Conservation (phyloP, 2,797 vertebrate genomes). For the Diceros bicornis region DNA sequence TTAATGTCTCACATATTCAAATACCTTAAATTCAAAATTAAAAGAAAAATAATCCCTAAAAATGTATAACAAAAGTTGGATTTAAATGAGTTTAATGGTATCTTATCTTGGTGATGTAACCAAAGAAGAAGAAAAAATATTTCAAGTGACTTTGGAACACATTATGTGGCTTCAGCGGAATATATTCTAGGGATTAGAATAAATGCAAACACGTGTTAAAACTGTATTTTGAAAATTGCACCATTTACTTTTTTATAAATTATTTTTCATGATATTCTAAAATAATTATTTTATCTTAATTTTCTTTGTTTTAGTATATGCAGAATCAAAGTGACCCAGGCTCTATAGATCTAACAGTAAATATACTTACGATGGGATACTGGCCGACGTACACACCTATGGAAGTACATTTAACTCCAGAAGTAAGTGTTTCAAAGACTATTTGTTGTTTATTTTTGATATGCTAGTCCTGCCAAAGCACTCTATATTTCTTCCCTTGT, state of each 20-base stretch:
- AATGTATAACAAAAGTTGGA: too few species aligned
- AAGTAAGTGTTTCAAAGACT: constrained; percentile 86
- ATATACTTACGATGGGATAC: constrained; percentile 93
- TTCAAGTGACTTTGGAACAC: too few species aligned
- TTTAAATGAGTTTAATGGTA: background rate
- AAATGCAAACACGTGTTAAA: background rate
- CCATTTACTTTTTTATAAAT: background rate
- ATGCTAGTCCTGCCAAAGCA: background rate
- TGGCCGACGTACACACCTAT: constrained; percentile 92
- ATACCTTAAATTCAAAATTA: background rate
- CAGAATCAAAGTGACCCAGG: constrained; percentile 92
- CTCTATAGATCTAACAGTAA: constrained; percentile 92
- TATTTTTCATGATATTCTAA: background rate
- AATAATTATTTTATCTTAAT: background rate
- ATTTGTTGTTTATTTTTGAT: constrained; percentile 20
- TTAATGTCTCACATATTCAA: background rate
- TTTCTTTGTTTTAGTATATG: constrained; percentile 88
- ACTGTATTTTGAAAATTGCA: background rate
- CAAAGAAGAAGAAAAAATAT: background rate
- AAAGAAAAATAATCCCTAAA: background rate
- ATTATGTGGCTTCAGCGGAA: background rate
- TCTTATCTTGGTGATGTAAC: background rate
- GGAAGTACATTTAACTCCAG: constrained; percentile 92
- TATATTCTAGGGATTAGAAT: background rate
- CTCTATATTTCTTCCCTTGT: background rate